Evolutionary conservation across 1,140 invertebrate genomes (phyloP).

Genomic region (Drosophila dunni): DNA sequence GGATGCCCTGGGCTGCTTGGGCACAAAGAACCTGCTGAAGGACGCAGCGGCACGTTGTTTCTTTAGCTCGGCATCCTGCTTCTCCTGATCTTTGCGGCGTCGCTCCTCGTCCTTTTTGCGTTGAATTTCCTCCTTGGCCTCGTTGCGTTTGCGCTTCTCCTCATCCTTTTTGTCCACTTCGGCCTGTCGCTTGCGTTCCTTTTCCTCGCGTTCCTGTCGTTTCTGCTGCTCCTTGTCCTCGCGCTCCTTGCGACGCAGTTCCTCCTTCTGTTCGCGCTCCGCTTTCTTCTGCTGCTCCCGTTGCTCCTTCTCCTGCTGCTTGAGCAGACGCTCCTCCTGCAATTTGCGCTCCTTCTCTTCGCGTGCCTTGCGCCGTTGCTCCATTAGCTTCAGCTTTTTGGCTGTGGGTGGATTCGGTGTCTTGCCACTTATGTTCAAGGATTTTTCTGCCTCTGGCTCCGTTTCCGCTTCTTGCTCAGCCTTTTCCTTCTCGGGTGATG

Average conservation of each 20-base stretch:
- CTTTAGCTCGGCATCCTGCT: constrained; percentile 87
- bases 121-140: constrained; percentile 86
- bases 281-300: constrained; percentile 81
- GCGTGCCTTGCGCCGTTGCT: constrained; percentile 77
- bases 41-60: constrained; percentile 90
- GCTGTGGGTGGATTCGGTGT: constrained; percentile 54
- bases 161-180: constrained; percentile 88
- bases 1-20: constrained; percentile 85
- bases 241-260: constrained; percentile 85
- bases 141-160: constrained; percentile 87
- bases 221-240: constrained; percentile 86
- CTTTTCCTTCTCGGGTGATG: constrained; percentile 11
- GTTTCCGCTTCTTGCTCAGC: background rate
- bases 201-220: constrained; percentile 80
- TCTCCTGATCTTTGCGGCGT: constrained; percentile 87
- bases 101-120: constrained; percentile 86
- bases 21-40: constrained; percentile 92
- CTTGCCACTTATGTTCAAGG: constrained; percentile 6
- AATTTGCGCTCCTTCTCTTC: constrained; percentile 83
- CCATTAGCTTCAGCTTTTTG: constrained; percentile 69
- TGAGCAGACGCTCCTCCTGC: constrained; percentile 70
- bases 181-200: constrained; percentile 86
- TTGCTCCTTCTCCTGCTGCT: constrained; percentile 84
- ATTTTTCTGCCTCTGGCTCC: background rate
- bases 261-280: constrained; percentile 85